Base-by-base conservation (phyloP, 2,797 vertebrate genomes). In the Myoxocephalus aenaeus region DNA sequence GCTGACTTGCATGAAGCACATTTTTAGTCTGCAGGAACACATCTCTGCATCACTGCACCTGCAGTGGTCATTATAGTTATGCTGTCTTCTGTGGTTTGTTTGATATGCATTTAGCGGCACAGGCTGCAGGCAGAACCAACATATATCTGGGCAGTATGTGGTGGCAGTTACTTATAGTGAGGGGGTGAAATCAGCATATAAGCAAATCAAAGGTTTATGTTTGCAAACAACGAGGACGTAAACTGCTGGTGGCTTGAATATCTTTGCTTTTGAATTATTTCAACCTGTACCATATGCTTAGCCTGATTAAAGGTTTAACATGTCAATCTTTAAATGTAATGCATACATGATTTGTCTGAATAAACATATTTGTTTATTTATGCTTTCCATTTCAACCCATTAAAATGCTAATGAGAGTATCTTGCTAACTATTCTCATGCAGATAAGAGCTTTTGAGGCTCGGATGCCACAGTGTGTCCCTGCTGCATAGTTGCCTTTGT, bases 391-490 rank as follows among this genome's bases (percentile, higher is more conserved):
- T 87, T 86, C 70, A 71, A 65, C 7, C 73, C 40, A 82, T 87
- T 85, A 84, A 86, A 85, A 90, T 91, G 87, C 80, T 91, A 90
- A 90, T 90, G 50, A 73, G 67, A 44, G 20, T 79, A 80, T 84
- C 74, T 84, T 59, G 80, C 61, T 71, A 70, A 40, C 81, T 71
- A 90, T 89, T 92, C 85, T 90, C 83, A 93, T 86, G 85, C 76
- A 91, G 89, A 91, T 85, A 77, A 29, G 32, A 79, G 83, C 84
- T 77, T 89, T 69, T 82, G 85, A 87, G 70, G 73, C 36, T 66
- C n/a, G 25, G 66, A 84, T 82, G 74, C 79, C 73, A 58, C 81
- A 70, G 79, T 81, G 70, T 17, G 51, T 65, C 76, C 70, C 71
- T 74, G 77, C 76, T 80, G 84, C 79, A 75, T 69, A 67, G 64